phyloP scores from a whole-genome alignment of 92 coral and sea anemone genomes.

The Muricea muricata region DNA sequence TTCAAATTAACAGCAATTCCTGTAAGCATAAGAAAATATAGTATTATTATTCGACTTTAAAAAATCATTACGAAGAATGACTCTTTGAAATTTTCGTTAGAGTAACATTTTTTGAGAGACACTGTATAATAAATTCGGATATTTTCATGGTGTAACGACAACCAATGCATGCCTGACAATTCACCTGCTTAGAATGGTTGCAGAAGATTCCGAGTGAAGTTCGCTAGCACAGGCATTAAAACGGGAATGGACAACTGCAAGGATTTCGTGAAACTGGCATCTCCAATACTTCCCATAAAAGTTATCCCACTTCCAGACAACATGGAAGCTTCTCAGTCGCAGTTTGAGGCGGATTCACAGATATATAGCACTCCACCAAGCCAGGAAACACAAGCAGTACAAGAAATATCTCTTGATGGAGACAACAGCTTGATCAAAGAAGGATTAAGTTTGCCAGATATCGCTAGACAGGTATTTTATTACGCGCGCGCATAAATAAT shows the following conservation, averaged over 20 bases:
- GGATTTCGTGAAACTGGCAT: constrained; percentile 71
- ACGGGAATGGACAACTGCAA: constrained; percentile 74
- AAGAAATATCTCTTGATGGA: neutral
- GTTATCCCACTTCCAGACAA: constrained; percentile 60
- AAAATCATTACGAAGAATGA: no score
- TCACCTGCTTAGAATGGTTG: constrained; percentile 80
- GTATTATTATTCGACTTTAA: no score
- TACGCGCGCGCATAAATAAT: no score
- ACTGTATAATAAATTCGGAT: no score
- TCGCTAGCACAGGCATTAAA: constrained; percentile 58
- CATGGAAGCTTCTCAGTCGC: constrained; percentile 62
- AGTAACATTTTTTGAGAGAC: no score
- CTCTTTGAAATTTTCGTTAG: no score
- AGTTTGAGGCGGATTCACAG: neutral
- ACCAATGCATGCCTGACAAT: no score
- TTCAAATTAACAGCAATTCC: no score
- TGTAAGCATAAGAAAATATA: no score
- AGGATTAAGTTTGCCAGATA: constrained; percentile 65
- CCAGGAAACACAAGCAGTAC: neutral
- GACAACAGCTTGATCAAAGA: neutral
- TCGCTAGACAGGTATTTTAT: constrained; percentile 67
- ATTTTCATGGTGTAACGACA: no score
- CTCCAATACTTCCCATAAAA: constrained; percentile 68
- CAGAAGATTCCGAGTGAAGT: constrained; percentile 84
- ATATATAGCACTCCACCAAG: constrained; percentile 30